Percentiles rank a stretch among this genome's conserved stretches.
These are phyloP conservation scores for Synergus gifuensis DNA, from an alignment of 2,888 invertebrate genomes.

Conservation along the genomic window DNA sequence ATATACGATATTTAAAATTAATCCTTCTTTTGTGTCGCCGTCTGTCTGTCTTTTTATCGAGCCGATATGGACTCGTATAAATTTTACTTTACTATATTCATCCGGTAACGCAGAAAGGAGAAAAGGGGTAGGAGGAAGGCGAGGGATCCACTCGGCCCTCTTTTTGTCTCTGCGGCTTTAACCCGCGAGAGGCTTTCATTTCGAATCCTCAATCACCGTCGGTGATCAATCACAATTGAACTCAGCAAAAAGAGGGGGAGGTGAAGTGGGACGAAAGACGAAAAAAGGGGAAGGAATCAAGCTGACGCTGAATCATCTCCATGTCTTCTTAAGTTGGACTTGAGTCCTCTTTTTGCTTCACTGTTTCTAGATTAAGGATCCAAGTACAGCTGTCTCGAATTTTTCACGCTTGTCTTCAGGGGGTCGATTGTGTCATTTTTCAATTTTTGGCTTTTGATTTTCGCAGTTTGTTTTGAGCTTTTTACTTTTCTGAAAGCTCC, in stretches of 20 bases:
- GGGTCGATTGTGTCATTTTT: too few species aligned
- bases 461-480: too few species aligned
- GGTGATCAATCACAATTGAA: slow-evolving; percentile 76
- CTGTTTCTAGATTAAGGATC: slow-evolving; percentile 7
- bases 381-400: not conserved
- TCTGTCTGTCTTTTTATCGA: slow-evolving; percentile 75
- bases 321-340: slow-evolving; percentile 18
- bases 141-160: slow-evolving; percentile 59
- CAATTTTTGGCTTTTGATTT: too few species aligned
- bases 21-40: slow-evolving; percentile 74
- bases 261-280: slow-evolving; percentile 54
- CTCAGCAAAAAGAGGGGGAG: slow-evolving; percentile 61
- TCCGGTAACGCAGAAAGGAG: slow-evolving; percentile 50
- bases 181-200: slow-evolving; percentile 68
- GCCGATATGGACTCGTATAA: slow-evolving; percentile 75
- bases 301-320: slow-evolving; percentile 25
- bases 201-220: slow-evolving; percentile 74
- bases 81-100: slow-evolving; percentile 75
- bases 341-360: slow-evolving; percentile 20
- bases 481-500: too few species aligned
- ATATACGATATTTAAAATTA: slow-evolving; percentile 76
- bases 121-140: not conserved
- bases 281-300: slow-evolving; percentile 38
- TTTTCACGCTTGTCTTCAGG: not conserved
- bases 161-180: slow-evolving; percentile 70